Percentiles rank a stretch among this genome's conserved stretches.
Evolutionary conservation across 2,797 vertebrate species (phyloP).

Genomic region (Hippocampus kuda): DNA sequence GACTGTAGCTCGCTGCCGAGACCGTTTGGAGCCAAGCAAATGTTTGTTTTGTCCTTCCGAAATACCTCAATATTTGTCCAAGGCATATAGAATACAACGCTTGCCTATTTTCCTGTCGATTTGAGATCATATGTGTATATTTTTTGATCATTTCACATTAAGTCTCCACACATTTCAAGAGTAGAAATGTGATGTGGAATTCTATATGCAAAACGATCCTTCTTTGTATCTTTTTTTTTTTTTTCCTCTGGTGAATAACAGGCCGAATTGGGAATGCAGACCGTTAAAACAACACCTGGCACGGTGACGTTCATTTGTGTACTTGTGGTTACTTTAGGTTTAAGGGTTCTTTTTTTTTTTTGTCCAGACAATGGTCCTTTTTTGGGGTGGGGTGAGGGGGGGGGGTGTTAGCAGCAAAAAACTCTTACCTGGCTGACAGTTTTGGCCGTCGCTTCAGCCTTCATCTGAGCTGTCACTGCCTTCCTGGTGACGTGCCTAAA

Average conservation of each 20-base stretch:
- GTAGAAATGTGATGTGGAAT: constrained; percentile 43
- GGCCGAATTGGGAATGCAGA: constrained; percentile 16
- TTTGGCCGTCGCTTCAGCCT: too few species aligned
- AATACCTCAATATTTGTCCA: constrained; percentile 40
- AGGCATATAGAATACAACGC: constrained; percentile 50
- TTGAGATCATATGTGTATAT: constrained; percentile 34
- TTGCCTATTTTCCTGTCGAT: constrained; percentile 10
- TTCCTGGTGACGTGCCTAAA: too few species aligned
- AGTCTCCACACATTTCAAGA: constrained; percentile 41
- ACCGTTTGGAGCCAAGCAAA: neutral
- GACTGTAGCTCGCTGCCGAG: neutral
- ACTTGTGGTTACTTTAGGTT: too few species aligned
- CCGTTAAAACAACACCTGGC: too few species aligned
- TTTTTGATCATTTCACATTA: constrained; percentile 41
- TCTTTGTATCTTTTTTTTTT: neutral
- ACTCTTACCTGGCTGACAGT: too few species aligned
- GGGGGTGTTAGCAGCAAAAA: too few species aligned
- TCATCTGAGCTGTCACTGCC: too few species aligned
- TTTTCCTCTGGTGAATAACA: neutral
- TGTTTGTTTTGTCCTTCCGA: constrained; percentile 4
- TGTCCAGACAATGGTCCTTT: too few species aligned
- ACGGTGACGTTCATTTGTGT: too few species aligned
- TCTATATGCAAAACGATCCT: constrained; percentile 56
- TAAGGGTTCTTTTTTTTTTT: too few species aligned
- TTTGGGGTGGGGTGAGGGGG: too few species aligned